These are phyloP conservation scores for Trinorchestia longiramus DNA, from an alignment of 1,140 invertebrate species.

Conservation along the genomic window DNA sequence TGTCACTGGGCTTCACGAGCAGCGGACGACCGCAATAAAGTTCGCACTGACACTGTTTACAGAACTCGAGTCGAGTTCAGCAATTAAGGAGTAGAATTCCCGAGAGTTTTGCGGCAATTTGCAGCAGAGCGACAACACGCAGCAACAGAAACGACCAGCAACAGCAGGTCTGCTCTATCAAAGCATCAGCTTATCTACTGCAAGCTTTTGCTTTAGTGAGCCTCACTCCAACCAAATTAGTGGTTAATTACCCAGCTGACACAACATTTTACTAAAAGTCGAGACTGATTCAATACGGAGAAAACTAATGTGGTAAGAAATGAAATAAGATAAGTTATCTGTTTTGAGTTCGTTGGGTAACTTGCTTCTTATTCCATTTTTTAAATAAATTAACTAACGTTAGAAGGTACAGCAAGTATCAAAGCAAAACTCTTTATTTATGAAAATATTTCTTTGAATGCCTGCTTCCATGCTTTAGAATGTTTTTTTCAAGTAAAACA, in stretches of 20 bases:
- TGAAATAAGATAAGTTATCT: not conserved
- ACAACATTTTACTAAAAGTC: not conserved
- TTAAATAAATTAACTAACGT: not conserved
- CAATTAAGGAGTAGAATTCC: conserved; percentile 49
- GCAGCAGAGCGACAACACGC: conserved; percentile 24
- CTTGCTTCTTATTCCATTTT: not conserved
- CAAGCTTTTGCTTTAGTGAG: not conserved
- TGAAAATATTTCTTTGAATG: too few relatives aligned
- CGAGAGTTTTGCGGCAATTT: conserved; percentile 45
- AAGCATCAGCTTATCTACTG: not conserved
- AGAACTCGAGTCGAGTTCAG: conserved; percentile 29
- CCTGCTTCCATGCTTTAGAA: not conserved
- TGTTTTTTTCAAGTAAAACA: not conserved
- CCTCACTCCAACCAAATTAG: not conserved
- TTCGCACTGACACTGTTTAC: conserved; percentile 46
- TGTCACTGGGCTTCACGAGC: not conserved
- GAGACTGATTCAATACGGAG: not conserved
- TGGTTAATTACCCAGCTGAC: not conserved
- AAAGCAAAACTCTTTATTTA: not conserved
- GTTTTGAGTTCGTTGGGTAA: not conserved
- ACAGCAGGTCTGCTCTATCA: not conserved
- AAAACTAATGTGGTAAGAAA: not conserved
- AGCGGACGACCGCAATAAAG: conserved; percentile 19
- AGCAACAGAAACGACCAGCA: conserved; percentile 7
- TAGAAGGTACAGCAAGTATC: not conserved